Evolutionary conservation across 1,140 invertebrate species (phyloP).

Genomic region (Pectinophora gossypiella): DNA sequence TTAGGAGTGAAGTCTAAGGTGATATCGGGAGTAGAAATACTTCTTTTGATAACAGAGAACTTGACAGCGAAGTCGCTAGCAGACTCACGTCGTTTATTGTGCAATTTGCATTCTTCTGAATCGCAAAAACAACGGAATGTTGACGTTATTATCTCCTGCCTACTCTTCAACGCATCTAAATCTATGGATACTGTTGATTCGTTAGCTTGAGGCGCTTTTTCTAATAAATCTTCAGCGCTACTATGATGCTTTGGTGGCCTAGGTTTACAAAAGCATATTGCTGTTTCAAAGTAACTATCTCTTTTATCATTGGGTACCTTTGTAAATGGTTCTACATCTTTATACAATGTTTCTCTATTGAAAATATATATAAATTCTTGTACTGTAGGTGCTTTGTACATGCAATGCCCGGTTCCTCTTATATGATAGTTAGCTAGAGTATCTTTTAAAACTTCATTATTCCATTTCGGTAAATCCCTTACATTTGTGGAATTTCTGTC

Average conservation of each 20-base stretch:
- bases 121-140: constrained; percentile 69
- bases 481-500: constrained; percentile 55
- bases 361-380: constrained; percentile 67
- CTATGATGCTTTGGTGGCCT: constrained; percentile 52
- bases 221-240: constrained; percentile 64
- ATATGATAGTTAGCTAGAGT: constrained; percentile 64
- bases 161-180: constrained; percentile 39
- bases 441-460: constrained; percentile 53
- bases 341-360: constrained; percentile 60
- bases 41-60: constrained; percentile 65
- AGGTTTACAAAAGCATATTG: constrained; percentile 67
- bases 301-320: constrained; percentile 46
- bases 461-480: constrained; percentile 40
- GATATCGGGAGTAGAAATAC: constrained; percentile 65
- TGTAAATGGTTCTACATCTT: constrained; percentile 41
- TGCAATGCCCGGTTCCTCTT: constrained; percentile 67
- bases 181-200: constrained; percentile 51
- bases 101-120: constrained; percentile 48
- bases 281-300: constrained; percentile 60
- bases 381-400: constrained; percentile 58
- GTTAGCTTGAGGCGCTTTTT: constrained; percentile 28
- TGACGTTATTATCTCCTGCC: constrained; percentile 39
- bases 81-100: constrained; percentile 48
- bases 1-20: constrained; percentile 47
- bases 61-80: constrained; percentile 47